A percentile compares a stretch with the other conserved stretches of the same genome.
phyloP scores from a whole-genome alignment of 2,797 vertebrate genomes.

The Lagodon rhomboides region DNA sequence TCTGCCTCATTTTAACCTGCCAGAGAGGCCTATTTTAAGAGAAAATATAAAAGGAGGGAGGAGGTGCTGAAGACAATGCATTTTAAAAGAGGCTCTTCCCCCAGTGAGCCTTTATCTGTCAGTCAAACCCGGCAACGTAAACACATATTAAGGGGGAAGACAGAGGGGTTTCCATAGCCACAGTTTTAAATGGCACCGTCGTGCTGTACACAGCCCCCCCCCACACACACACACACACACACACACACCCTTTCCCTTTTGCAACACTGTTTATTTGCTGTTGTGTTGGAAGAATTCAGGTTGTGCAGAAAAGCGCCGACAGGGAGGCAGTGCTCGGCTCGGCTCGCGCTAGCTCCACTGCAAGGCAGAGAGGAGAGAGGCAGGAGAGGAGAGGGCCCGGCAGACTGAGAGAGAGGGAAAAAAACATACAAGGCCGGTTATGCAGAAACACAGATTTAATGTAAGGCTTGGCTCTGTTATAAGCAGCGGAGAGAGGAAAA shows the following conservation, averaged over 20 bases:
- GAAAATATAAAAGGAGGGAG: slow-evolving; percentile 65
- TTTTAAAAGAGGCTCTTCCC: slow-evolving; percentile 76
- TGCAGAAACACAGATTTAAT: slow-evolving; percentile 90
- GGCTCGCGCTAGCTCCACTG: slow-evolving; percentile 68
- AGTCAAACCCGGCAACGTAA: slow-evolving; percentile 75
- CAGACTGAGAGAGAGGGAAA: slow-evolving; percentile 60
- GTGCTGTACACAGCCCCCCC: slow-evolving; percentile 46
- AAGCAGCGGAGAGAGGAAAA: slow-evolving; percentile 82
- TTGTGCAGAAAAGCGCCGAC: slow-evolving; percentile 61
- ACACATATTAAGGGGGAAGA: slow-evolving; percentile 70
- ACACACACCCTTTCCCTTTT: not conserved
- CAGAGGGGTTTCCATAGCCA: slow-evolving; percentile 77
- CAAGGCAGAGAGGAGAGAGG: slow-evolving; percentile 66
- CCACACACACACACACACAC: no score
- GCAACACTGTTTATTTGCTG: slow-evolving; percentile 71
- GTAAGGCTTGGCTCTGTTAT: slow-evolving; percentile 87
- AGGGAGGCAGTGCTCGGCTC: slow-evolving; percentile 53
- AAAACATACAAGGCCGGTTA: slow-evolving; percentile 83
- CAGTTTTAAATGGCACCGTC: slow-evolving; percentile 68
- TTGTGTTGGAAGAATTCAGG: slow-evolving; percentile 66
- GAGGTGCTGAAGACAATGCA: slow-evolving; percentile 77
- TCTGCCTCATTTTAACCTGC: slow-evolving; percentile 70
- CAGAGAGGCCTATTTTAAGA: slow-evolving; percentile 74
- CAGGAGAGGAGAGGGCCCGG: slow-evolving; percentile 72
- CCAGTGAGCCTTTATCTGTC: slow-evolving; percentile 77